Conservation (phyloP, 2,888 invertebrate species). For the Diabrotica balteata region DNA sequence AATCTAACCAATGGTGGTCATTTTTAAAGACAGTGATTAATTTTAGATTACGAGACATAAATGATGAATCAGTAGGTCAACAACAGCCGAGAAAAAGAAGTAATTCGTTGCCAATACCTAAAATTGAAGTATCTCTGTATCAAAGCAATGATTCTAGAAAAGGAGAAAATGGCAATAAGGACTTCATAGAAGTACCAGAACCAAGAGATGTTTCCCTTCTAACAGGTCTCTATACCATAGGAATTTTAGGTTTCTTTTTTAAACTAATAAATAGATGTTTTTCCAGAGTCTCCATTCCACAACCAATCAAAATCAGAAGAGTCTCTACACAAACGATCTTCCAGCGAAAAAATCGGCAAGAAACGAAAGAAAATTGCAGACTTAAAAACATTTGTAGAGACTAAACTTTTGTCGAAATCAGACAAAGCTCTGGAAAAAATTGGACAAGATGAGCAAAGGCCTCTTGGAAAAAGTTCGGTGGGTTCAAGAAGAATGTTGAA, state of each 20-base stretch:
- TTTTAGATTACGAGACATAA: slow-evolving; percentile 81
- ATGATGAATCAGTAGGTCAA: slow-evolving; percentile 80
- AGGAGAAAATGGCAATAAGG: slow-evolving; percentile 68
- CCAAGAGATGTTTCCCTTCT: slow-evolving; percentile 71
- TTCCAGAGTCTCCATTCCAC: slow-evolving; percentile 61
- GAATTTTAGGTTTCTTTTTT: not conserved
- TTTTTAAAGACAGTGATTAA: not conserved
- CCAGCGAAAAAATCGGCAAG: slow-evolving; percentile 75
- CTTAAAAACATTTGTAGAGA: slow-evolving; percentile 89
- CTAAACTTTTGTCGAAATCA: slow-evolving; percentile 88
- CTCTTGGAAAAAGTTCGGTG: slow-evolving; percentile 69
- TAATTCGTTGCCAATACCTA: slow-evolving; percentile 91
- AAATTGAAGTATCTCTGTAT: slow-evolving; percentile 87
- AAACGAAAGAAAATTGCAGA: slow-evolving; percentile 86
- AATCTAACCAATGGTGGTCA: too few relatives aligned
- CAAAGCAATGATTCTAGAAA: slow-evolving; percentile 77
- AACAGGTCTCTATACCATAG: slow-evolving; percentile 60
- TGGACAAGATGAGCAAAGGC: slow-evolving; percentile 75
- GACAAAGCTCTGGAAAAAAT: slow-evolving; percentile 91
- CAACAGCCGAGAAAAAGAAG: slow-evolving; percentile 86
- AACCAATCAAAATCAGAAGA: slow-evolving; percentile 59
- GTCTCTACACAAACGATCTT: slow-evolving; percentile 67
- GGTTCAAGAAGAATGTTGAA: slow-evolving; percentile 61
- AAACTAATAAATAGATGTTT: slow-evolving; percentile 1
- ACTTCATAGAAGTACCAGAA: slow-evolving; percentile 81